Base-by-base conservation (phyloP, 2,113 vertebrate species). In the Hylia prasina region DNA sequence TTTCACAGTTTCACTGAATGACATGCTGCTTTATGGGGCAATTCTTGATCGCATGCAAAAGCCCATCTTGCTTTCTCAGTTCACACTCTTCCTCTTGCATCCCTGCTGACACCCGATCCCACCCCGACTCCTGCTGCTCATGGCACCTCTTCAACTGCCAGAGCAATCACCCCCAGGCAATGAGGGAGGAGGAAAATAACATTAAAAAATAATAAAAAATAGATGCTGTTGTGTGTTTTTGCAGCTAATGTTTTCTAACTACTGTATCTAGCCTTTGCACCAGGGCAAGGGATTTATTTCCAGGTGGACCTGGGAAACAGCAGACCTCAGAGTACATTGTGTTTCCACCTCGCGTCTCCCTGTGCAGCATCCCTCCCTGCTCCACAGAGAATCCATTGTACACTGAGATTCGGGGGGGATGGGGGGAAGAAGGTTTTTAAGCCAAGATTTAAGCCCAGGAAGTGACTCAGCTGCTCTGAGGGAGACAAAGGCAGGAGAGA, bases 401-500 rank as follows among this genome's bases (percentile, higher is more conserved):
- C 6, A 2, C 51, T 1, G 9, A 68, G 27, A 39, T 2, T 24
- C 9, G 11, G 10, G 60, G 60, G 60, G 60, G 39, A 10, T 42
- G 33, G 12, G 39, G 51, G 40, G 24, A 45, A 56, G 15, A 65
- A 81, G 72, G 39, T 70, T 93, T 85, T 86, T 63, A 95, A 91
- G 87, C 79, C 95, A 96, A 95, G 77, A 92, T 92, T 96, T 96
- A 94, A 93, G 82, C 93, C 82, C 94, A 94, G 96, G 94, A 97
- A 95, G 80, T 92, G 94, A 94, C 94, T 96, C 94, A 95, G 89
- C 86, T 93, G 77, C 69, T 91, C 48, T 47, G 53, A 93, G 56
- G 50, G 70, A 96, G 76, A 96, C 83, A 96, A 97, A 95, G 77
- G 66, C 58, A 3, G 68, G 53, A 92, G 66, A 77, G 10, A 21